Evolutionary conservation across 2,113 vertebrate species (phyloP).

Genomic region (Centropus unirufus): DNA sequence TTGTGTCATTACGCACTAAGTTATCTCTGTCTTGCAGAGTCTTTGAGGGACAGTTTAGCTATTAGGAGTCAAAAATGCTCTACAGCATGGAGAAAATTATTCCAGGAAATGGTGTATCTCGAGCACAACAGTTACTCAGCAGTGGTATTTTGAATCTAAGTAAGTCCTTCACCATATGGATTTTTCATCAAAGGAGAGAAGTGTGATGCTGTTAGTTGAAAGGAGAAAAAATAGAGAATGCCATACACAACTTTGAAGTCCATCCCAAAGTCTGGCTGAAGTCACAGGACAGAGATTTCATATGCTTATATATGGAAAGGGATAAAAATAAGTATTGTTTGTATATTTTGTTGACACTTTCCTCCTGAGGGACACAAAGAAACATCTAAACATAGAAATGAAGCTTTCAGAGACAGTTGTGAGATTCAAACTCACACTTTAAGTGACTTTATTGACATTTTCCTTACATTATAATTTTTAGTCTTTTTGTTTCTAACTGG

Average conservation of each 20-base stretch:
- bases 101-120: not conserved
- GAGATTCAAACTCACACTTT: not conserved
- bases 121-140: not conserved
- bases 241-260: not conserved
- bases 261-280: not conserved
- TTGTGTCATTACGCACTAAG: not conserved
- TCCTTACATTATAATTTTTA: not conserved
- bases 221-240: not conserved
- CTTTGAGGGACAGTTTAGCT: not conserved
- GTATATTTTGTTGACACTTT: not conserved
- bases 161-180: not conserved
- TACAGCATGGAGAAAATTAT: not conserved
- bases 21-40: not conserved
- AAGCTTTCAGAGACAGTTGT: not conserved
- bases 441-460: not conserved
- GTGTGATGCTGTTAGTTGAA: not conserved
- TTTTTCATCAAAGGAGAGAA: not conserved
- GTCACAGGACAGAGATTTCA: not conserved
- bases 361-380: not conserved
- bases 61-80: not conserved
- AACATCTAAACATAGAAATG: not conserved
- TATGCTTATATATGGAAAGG: not conserved
- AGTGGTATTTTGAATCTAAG: not conserved
- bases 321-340: not conserved
- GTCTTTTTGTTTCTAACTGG: not conserved